Evolutionary conservation across 2,113 vertebrate genomes (phyloP).

Genomic region (Corythornis cristatus): DNA sequence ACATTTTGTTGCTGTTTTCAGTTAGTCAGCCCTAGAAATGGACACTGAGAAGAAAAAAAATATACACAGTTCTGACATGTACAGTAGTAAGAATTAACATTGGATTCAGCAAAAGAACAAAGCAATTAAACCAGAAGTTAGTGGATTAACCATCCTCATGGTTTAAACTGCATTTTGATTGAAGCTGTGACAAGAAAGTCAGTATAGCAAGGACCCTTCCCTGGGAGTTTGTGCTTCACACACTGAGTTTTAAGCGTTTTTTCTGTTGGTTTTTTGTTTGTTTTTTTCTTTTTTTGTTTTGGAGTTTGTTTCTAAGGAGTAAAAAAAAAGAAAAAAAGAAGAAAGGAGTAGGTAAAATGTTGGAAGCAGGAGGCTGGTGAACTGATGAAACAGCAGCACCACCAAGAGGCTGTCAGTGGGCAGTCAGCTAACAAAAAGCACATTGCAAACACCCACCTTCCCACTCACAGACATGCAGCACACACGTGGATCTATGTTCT

Average conservation of each 20-base stretch:
- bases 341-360: background rate
- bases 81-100: conserved; percentile 17
- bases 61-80: conserved; percentile 10
- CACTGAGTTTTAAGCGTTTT: background rate
- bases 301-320: background rate
- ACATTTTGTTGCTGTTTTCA: background rate
- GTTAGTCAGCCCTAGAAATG: background rate
- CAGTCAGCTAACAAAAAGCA: accelerated
- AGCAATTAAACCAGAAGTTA: background rate
- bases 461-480: accelerated
- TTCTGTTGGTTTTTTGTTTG: background rate
- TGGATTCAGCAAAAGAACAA: background rate
- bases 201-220: background rate
- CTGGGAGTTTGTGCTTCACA: background rate
- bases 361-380: background rate
- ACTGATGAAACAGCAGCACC: conserved; percentile 30
- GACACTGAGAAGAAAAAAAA: conserved; percentile 12
- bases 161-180: background rate
- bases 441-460: accelerated
- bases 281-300: background rate
- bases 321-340: background rate
- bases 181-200: background rate
- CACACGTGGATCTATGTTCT: too few species aligned
- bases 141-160: background rate
- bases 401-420: conserved; percentile 9